Evolutionary conservation across 2,888 invertebrate genomes (phyloP).

Genomic region (Melipona bicolor): DNA sequence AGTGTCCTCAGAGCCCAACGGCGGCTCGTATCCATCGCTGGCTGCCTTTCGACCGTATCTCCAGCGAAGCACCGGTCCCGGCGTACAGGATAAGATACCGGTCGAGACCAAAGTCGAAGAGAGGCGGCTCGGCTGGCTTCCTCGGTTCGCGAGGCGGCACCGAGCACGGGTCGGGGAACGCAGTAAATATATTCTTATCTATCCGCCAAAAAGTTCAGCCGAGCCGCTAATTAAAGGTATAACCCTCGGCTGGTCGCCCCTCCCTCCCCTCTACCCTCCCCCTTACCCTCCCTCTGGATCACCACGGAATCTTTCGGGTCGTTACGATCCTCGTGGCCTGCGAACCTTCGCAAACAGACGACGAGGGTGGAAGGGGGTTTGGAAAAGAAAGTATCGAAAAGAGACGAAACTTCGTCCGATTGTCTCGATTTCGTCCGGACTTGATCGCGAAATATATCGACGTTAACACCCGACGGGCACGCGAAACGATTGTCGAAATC

Average conservation of each 20-base stretch:
- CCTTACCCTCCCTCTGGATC: not conserved
- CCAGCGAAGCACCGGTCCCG: conserved; percentile 41
- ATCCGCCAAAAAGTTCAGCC: conserved; percentile 79
- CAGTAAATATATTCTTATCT: conserved; percentile 81
- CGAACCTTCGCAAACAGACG: not conserved
- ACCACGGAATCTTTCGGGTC: conserved; percentile 44
- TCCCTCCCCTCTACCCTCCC: not conserved
- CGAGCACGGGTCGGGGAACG: conserved; percentile 61
- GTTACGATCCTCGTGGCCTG: conserved; percentile 42
- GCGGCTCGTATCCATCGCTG: conserved; percentile 70
- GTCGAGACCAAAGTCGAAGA: conserved; percentile 64
- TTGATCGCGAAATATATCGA: conserved; percentile 44
- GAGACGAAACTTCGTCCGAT: conserved; percentile 56
- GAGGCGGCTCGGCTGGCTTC: conserved; percentile 70
- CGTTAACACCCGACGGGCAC: not conserved
- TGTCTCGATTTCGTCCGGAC: conserved; percentile 63
- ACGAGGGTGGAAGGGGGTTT: not conserved
- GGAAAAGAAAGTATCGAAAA: not conserved
- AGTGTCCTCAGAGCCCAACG: conserved; percentile 50
- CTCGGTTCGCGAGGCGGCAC: conserved; percentile 54
- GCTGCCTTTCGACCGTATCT: conserved; percentile 67
- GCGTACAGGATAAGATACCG: conserved; percentile 73
- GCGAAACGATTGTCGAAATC: conserved; percentile 16
- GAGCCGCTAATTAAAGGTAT: conserved; percentile 81
- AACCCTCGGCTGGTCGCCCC: conserved; percentile 66